phyloP scores from a whole-genome alignment of 1,140 invertebrate genomes.

The Leptinotarsa undecemlineata region DNA sequence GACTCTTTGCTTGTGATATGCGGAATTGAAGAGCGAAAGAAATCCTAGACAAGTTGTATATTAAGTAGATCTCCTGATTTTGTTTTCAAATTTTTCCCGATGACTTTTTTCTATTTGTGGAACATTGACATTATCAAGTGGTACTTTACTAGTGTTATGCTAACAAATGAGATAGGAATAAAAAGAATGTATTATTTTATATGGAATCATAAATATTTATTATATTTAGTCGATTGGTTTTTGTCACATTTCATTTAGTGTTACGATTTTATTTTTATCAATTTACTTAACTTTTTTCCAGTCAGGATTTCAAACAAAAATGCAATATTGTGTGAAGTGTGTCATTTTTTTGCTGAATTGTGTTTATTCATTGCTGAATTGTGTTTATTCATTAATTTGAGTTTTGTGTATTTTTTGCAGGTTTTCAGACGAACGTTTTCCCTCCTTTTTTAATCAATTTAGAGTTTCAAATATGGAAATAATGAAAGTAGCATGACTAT shows the following conservation, averaged over 20 bases:
- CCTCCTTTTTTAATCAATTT: neutral
- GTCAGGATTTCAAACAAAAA: slow-evolving; percentile 12
- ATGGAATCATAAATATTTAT: slow-evolving; percentile 41
- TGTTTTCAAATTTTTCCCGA: slow-evolving; percentile 24
- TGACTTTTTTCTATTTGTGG: slow-evolving; percentile 20
- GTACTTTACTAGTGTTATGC: slow-evolving; percentile 26
- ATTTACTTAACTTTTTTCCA: slow-evolving; percentile 13
- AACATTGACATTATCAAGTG: slow-evolving; percentile 19
- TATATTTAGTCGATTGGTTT: slow-evolving; percentile 36
- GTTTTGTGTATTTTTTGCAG: neutral
- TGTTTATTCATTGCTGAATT: neutral
- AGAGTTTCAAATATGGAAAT: neutral
- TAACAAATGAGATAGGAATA: slow-evolving; percentile 20
- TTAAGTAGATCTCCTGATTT: slow-evolving; percentile 34
- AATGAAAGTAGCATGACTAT: neutral
- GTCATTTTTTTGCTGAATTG: neutral
- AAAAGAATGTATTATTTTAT: slow-evolving; percentile 30
- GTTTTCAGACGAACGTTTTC: neutral
- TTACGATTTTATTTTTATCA: slow-evolving; percentile 16
- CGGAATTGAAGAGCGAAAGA: slow-evolving; percentile 45
- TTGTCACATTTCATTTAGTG: neutral
- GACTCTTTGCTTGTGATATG: slow-evolving; percentile 48
- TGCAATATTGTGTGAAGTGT: slow-evolving; percentile 5
- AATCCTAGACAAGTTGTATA: slow-evolving; percentile 34
- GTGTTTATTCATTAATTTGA: neutral